phyloP scores from a whole-genome alignment of 2,113 vertebrate genomes.

The Pogonocichla stellata region DNA sequence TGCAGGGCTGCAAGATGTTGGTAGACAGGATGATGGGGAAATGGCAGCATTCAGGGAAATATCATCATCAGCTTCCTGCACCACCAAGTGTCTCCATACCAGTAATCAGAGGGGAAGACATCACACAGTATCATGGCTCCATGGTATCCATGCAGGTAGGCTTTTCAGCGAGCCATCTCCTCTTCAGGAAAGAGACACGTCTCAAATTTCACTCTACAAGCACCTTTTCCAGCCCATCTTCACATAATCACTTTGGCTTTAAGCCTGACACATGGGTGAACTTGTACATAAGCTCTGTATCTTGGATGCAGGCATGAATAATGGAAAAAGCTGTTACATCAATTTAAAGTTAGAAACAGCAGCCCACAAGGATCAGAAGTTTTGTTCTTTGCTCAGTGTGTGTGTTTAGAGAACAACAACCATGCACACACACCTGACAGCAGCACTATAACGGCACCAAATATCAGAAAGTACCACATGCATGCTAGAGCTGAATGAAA shows the following conservation, averaged over 20 bases:
- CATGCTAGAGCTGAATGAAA: background rate
- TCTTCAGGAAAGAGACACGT: background rate
- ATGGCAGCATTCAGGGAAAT: background rate
- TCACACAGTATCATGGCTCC: accelerated
- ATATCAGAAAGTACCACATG: background rate
- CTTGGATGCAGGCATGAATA: background rate
- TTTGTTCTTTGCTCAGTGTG: background rate
- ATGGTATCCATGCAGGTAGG: background rate
- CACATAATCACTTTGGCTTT: background rate
- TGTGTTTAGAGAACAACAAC: background rate
- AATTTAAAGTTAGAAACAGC: background rate
- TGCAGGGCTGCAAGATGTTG: background rate
- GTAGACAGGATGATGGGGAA: background rate
- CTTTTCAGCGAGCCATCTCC: background rate
- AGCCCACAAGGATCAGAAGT: background rate
- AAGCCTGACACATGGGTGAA: background rate
- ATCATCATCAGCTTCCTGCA: background rate
- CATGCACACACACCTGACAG: background rate
- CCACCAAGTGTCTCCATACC: accelerated
- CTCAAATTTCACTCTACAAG: background rate
- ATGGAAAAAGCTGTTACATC: background rate
- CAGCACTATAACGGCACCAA: background rate
- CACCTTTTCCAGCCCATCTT: background rate
- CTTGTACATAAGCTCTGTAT: background rate
- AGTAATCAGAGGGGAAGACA: background rate